Percentiles rank a stretch among this genome's conserved stretches.
Conservation (phyloP, 2,888 invertebrate genomes). For the Sesia apiformis region DNA sequence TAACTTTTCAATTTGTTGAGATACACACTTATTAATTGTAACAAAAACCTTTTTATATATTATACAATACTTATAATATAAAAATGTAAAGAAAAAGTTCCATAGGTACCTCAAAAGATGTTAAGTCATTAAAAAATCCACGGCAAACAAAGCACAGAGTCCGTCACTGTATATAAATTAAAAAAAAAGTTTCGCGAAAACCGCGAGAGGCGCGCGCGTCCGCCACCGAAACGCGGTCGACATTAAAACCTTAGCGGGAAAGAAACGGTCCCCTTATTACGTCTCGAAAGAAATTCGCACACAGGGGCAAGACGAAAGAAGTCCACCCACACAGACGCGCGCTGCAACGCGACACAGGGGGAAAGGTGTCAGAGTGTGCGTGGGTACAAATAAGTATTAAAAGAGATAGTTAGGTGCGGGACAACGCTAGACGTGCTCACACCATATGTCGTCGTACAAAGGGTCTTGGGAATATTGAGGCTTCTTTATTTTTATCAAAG, state of each 20-base stretch:
- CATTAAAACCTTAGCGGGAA: constrained; percentile 75
- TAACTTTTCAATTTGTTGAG: constrained; percentile 56
- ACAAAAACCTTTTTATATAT: too few relatives aligned
- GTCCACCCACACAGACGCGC: constrained; percentile 56
- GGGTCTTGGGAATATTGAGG: too few relatives aligned
- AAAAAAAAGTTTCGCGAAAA: constrained; percentile 47
- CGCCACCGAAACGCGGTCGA: constrained; percentile 72
- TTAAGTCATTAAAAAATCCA: constrained; percentile 5
- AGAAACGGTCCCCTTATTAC: constrained; percentile 75
- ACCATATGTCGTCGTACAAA: too few relatives aligned
- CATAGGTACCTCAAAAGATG: constrained; percentile 6
- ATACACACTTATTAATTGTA: constrained; percentile 3
- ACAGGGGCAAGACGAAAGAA: constrained; percentile 61
- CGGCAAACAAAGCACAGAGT: constrained; percentile 33
- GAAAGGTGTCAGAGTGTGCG: constrained; percentile 45
- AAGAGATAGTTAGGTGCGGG: constrained; percentile 70
- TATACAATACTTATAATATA: constrained; percentile 6
- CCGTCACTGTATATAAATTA: constrained; percentile 30
- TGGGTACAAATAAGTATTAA: constrained; percentile 68
- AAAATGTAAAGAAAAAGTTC: constrained; percentile 6
- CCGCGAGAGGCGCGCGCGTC: constrained; percentile 66
- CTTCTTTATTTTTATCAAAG: too few relatives aligned
- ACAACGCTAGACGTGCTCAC: constrained; percentile 21
- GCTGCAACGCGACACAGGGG: constrained; percentile 48
- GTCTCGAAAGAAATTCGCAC: constrained; percentile 73